phyloP scores from a whole-genome alignment of 2,888 invertebrate genomes.

The Chrysopilus asiliformis region DNA sequence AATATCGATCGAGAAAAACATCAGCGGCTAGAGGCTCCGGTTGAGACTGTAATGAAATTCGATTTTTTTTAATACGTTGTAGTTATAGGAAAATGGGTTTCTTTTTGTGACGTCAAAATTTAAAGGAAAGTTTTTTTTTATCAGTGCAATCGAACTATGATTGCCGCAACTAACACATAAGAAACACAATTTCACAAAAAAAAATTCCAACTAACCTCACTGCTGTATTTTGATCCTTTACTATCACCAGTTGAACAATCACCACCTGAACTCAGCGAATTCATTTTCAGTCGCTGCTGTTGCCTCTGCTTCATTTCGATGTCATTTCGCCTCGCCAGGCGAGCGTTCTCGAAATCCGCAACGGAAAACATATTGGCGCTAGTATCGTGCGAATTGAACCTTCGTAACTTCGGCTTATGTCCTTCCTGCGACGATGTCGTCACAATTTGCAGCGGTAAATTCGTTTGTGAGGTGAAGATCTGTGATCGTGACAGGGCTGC shows the following conservation, averaged over 20 bases:
- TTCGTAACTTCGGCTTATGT: slow-evolving; percentile 32
- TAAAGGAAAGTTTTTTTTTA: too few species aligned
- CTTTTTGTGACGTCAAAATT: too few species aligned
- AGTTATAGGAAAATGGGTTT: too few species aligned
- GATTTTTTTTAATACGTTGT: too few species aligned
- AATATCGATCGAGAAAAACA: slow-evolving; percentile 32
- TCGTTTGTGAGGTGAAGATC: slow-evolving; percentile 22
- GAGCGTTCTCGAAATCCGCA: slow-evolving; percentile 36
- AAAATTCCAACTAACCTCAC: slow-evolving; percentile 31
- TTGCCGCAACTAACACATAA: too few species aligned
- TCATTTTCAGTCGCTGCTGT: slow-evolving; percentile 28
- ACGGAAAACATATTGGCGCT: slow-evolving; percentile 37
- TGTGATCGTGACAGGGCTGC: slow-evolving; percentile 19
- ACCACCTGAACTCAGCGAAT: slow-evolving; percentile 27
- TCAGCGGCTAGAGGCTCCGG: slow-evolving; percentile 32
- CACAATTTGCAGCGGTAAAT: slow-evolving; percentile 23
- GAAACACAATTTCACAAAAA: too few species aligned
- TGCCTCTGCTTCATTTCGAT: slow-evolving; percentile 33
- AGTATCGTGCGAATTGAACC: slow-evolving; percentile 36
- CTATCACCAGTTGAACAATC: slow-evolving; percentile 36
- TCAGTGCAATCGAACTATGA: too few species aligned
- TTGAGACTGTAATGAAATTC: slow-evolving; percentile 22
- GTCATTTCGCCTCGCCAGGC: slow-evolving; percentile 34
- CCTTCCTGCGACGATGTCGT: slow-evolving; percentile 25
- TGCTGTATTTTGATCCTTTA: slow-evolving; percentile 34